Base-by-base conservation (phyloP, 2,888 invertebrate species). In the Enchytraeus crypticus region DNA sequence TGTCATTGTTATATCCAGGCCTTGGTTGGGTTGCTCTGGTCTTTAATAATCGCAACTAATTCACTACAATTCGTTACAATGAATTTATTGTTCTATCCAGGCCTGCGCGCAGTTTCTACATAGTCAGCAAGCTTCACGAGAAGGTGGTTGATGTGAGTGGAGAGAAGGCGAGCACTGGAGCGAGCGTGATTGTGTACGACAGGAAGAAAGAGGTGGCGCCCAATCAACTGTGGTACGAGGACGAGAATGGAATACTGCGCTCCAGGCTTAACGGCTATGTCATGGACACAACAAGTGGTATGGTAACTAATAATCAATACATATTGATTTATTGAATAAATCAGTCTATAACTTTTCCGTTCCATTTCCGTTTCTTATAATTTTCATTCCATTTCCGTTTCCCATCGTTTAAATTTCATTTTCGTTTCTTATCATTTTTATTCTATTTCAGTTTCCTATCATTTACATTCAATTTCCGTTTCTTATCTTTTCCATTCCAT, bases 191-290 rank as follows among this genome's bases (percentile, higher is more conserved):
- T 54, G 53, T 62, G 58, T 51, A 34, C 26, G 51, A 51, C 4
- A 18, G 32, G 53, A 61, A 62, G 54, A 4, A 11, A 5, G 21
- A 43, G 29, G 3, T 47, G 27, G 49, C 29, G 18, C 29, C 14
- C 11, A 60, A 59, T 45, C 62, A 62, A 47, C 59, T 62, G 21
- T 62, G 62, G 62, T 62, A 62, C 34, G 62, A 62, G 54, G 62
- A 62, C 21, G 51, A 54, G 26, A 53, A 43, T 30, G 59, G 62
- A 29, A 46, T 60, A 1, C 11, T 62, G 8, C 30, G 59, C 27
- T 59, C 62, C 27, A 59, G 54, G 47, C 46, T 62, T 14, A 62
- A 47, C 30, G 61, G 61, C 2, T 61, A 33, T 33, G 61, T 61
- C 21, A 18, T 57, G 23, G 53, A 61, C 21, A 27, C 51, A 5